These are phyloP conservation scores for Myiotriccus ornatus DNA, from an alignment of 2,797 vertebrate genomes.

Conservation along the genomic window DNA sequence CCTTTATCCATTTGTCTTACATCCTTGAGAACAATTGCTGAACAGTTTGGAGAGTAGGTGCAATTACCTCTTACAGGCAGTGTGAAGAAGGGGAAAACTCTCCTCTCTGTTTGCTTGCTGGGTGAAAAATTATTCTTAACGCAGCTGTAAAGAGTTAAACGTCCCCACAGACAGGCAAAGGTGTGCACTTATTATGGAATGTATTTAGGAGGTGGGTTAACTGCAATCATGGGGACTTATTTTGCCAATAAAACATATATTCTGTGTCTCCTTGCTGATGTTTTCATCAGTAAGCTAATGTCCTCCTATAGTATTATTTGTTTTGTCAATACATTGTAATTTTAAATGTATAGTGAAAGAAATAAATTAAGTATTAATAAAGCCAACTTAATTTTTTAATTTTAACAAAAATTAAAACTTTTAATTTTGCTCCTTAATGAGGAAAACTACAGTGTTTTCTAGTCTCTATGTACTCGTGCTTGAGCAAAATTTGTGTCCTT, in stretches of 20 bases:
- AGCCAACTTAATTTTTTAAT: neutral
- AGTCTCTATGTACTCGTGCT: neutral
- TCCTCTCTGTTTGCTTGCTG: neutral
- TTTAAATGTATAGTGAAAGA: neutral
- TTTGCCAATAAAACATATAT: neutral
- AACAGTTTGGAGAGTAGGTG: neutral
- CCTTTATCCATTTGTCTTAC: neutral
- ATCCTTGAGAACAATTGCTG: neutral
- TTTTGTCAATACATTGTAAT: neutral
- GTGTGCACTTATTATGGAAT: neutral
- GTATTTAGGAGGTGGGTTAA: neutral
- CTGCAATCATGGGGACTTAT: neutral
- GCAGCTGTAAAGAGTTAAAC: neutral
- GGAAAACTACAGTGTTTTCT: neutral
- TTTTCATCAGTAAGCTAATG: neutral
- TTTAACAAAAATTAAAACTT: neutral
- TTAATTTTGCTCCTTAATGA: neutral
- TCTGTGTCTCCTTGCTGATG: neutral
- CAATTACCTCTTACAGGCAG: neutral
- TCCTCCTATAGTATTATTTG: neutral
- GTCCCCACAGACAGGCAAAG: neutral
- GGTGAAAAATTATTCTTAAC: neutral
- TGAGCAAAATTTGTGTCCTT: neutral
- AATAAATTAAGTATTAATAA: neutral
- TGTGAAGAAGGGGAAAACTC: neutral